These are phyloP conservation scores for Egretta garzetta DNA, from an alignment of 2,113 vertebrate genomes.

Conservation along the genomic window DNA sequence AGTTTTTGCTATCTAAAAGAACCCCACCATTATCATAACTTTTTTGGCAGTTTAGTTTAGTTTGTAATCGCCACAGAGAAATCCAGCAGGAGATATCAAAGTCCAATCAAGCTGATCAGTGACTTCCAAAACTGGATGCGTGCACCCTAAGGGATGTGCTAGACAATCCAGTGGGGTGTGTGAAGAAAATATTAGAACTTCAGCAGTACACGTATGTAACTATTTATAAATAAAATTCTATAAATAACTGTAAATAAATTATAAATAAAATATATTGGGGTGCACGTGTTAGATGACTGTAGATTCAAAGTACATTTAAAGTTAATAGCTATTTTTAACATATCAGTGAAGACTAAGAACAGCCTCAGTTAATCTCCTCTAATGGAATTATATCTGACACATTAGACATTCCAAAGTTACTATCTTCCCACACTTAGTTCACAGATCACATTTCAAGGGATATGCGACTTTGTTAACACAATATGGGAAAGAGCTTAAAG, in stretches of 20 bases:
- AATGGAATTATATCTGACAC: neutral
- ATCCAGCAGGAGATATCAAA: neutral
- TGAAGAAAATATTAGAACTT: neutral
- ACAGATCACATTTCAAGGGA: neutral
- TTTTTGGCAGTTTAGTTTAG: neutral
- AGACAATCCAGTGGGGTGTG: neutral
- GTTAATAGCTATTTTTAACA: neutral
- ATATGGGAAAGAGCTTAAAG: neutral
- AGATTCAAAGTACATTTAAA: neutral
- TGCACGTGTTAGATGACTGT: neutral
- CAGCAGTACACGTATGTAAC: neutral
- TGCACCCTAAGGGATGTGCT: neutral
- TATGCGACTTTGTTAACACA: neutral
- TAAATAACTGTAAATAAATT: neutral
- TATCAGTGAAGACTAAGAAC: neutral
- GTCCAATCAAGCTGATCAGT: neutral
- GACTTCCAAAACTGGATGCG: neutral
- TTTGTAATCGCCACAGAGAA: neutral
- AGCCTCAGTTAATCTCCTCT: neutral
- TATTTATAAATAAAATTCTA: neutral
- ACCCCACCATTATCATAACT: neutral
- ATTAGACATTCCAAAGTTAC: neutral
- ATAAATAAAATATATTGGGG: neutral
- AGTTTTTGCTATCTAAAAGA: neutral
- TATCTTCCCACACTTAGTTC: neutral